Conservation (phyloP, 2,797 vertebrate genomes). For the Semotilus atromaculatus region DNA sequence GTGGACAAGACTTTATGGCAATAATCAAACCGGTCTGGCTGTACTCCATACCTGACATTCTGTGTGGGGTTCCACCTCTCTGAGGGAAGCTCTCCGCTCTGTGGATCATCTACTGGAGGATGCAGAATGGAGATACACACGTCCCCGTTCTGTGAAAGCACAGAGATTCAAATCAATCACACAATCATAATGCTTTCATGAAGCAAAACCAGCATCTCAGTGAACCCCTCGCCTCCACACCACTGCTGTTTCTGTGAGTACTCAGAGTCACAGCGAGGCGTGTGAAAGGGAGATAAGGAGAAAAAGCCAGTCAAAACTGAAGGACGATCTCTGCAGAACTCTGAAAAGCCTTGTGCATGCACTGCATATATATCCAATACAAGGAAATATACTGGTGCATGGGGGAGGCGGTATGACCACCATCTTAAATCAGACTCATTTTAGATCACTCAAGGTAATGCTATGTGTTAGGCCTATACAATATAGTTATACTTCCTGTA, state of each 20-base stretch:
- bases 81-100: slow-evolving; percentile 96
- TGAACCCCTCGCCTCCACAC: neutral
- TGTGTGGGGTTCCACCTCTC: slow-evolving; percentile 99
- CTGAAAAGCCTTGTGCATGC: neutral
- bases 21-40: neutral
- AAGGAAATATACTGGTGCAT: neutral
- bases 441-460: neutral
- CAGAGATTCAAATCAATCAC: slow-evolving; percentile 15
- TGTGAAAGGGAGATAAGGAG: slow-evolving; percentile 20
- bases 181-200: neutral
- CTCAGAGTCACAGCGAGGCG: neutral
- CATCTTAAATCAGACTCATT: neutral
- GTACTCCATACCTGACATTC: slow-evolving; percentile 88
- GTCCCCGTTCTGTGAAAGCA: slow-evolving; percentile 87
- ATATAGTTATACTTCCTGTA: neutral
- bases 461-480: neutral
- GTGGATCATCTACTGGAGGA: slow-evolving; percentile 94
- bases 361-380: neutral
- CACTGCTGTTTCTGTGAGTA: slow-evolving; percentile 7
- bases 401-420: neutral
- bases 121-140: slow-evolving; percentile 98
- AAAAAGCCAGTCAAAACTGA: slow-evolving; percentile 34
- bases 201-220: slow-evolving; percentile 1
- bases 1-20: neutral
- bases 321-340: slow-evolving; percentile 11